Percentiles rank a stretch among this genome's conserved stretches.
Conservation (phyloP, 2,113 vertebrate species). For the Tragulus kanchil region DNA sequence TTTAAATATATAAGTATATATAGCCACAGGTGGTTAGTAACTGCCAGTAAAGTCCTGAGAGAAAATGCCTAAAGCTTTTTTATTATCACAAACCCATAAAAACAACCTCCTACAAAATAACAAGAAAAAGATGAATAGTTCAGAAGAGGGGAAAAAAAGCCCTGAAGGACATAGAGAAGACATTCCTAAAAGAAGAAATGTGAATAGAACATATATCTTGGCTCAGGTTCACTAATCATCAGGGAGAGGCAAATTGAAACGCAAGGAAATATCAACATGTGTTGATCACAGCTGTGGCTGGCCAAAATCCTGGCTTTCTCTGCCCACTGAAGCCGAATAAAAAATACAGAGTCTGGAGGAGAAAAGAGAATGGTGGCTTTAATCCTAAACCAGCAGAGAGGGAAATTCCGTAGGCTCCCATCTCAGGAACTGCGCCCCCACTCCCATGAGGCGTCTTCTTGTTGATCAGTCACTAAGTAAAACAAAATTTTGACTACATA, state of each 20-base stretch:
- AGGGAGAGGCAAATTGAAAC: background rate
- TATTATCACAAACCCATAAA: background rate
- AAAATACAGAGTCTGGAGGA: background rate
- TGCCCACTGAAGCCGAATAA: background rate
- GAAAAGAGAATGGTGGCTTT: background rate
- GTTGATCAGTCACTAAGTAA: background rate
- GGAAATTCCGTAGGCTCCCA: background rate
- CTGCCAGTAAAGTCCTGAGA: background rate
- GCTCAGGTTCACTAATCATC: background rate
- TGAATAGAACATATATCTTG: background rate
- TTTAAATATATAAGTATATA: background rate
- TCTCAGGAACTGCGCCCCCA: background rate
- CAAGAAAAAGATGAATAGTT: background rate
- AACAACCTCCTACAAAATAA: background rate
- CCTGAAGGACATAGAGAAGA: background rate
- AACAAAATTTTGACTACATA: slow-evolving; percentile 26
- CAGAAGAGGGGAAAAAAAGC: background rate
- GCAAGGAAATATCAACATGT: background rate
- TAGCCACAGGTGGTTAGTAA: background rate
- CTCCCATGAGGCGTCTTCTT: background rate
- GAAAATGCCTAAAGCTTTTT: background rate
- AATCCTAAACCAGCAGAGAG: background rate
- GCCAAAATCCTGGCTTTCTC: background rate
- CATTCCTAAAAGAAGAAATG: background rate
- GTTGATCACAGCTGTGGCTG: background rate